Evolutionary conservation across 2,888 invertebrate species (phyloP), one percentile per base, ranked within the genome.

Genomic region (Fabriciana adippe): DNA sequence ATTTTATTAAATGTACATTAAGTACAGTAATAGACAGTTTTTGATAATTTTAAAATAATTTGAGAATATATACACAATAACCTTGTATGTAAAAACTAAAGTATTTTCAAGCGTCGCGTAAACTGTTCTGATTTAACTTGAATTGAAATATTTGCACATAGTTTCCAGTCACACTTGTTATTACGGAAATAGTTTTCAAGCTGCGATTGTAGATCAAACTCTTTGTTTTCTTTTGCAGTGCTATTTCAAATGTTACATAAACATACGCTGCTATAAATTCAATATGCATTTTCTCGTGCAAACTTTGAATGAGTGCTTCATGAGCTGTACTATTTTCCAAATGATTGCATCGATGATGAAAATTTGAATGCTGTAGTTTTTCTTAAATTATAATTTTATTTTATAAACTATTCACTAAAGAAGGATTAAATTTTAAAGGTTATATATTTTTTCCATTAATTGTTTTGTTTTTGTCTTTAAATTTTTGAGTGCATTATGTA

Each of bases 101-200:
- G 18, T 15, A 15, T 26, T 51, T 18, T 15, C 3, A 31, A 26
- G 15, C 35, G 35, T 18, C 16, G 16, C 2, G 18, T 18, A 35
- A 35, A 21, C 14, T 61, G 8, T 35, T 51, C 15, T 15, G 11
- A 18, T 61, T 61, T 51, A 51, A 51, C 51, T 31, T 35, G 41
- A 61, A 65, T 41, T 47, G 51, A 53, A 57, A 57, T 50, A 48
- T 31, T 50, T 56, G 54, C 55, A 41, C 55, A 64, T 45, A 64
- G 56, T 31, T 59, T 50, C 41, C 47, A 47, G 53, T 54, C 47
- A 53, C 35, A 48, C 83, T 77, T 86, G 81, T 85, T 88, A 88
- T 87, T 87, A 89, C 85, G 88, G 81, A 85, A 89, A 87, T 87
- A 82, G 80, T 85, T 84, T 82, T 79, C 78, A 81, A 83, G 84